Percentiles rank a stretch among this genome's conserved stretches.
phyloP scores from a whole-genome alignment of 2,888 invertebrate species.

The Zelleria hepariella region DNA sequence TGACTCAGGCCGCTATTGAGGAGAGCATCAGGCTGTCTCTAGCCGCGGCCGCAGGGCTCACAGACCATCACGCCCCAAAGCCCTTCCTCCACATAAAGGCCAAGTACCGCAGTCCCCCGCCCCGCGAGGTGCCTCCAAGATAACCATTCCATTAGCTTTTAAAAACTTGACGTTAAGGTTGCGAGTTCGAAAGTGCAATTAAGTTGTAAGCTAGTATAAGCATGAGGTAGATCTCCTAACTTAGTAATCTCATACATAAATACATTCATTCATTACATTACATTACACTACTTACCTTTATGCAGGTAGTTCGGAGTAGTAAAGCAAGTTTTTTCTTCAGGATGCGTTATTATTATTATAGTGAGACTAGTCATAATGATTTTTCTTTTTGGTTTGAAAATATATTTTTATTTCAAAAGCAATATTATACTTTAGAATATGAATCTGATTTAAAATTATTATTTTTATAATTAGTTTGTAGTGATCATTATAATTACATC shows the following conservation, averaged over 20 bases:
- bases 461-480: not conserved
- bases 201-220: slow-evolving; percentile 20
- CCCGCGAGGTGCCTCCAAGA: slow-evolving; percentile 73
- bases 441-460: not conserved
- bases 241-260: slow-evolving; percentile 37
- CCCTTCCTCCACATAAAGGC: slow-evolving; percentile 79
- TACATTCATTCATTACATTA: not conserved
- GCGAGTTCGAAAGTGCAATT: slow-evolving; percentile 7
- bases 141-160: slow-evolving; percentile 56
- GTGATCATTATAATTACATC: not conserved
- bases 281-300: not conserved
- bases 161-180: slow-evolving; percentile 20
- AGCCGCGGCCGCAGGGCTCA: slow-evolving; percentile 55
- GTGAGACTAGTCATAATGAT: slow-evolving; percentile 51
- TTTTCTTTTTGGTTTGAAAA: slow-evolving; percentile 22
- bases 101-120: slow-evolving; percentile 80
- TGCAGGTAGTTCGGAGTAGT: not conserved
- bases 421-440: not conserved
- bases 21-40: slow-evolving; percentile 58
- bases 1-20: slow-evolving; percentile 65
- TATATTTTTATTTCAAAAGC: slow-evolving; percentile 12
- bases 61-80: slow-evolving; percentile 49
- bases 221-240: slow-evolving; percentile 48
- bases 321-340: not conserved
- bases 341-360: slow-evolving; percentile 6